These are phyloP conservation scores for Actenoides lindsayi DNA, from an alignment of 2,113 vertebrate genomes.

Conservation along the genomic window DNA sequence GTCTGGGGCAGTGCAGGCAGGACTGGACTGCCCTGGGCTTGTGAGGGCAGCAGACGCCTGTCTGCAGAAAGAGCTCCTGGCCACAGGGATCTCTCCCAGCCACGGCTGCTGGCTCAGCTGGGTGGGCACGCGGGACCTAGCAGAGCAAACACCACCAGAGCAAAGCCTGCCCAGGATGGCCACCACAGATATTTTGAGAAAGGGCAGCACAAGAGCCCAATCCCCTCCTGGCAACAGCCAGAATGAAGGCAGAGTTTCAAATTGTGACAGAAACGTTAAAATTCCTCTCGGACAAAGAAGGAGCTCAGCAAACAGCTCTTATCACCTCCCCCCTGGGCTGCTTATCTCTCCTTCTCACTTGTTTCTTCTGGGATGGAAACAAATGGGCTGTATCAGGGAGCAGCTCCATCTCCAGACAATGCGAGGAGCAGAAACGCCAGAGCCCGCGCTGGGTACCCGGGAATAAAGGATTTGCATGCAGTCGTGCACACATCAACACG, in stretches of 20 bases:
- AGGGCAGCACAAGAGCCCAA: not conserved
- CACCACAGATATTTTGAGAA: not conserved
- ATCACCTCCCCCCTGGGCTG: not conserved
- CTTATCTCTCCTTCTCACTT: slow-evolving; percentile 63
- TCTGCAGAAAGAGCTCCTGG: not conserved
- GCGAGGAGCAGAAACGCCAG: not conserved
- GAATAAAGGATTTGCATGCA: slow-evolving; percentile 44
- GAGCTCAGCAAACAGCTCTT: not conserved
- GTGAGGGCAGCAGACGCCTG: not conserved
- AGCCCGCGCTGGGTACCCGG: not conserved
- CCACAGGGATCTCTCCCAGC: not conserved
- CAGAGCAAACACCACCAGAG: not conserved
- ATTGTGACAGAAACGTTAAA: not conserved
- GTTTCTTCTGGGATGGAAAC: slow-evolving; percentile 49
- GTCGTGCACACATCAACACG: not conserved
- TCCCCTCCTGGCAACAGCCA: not conserved
- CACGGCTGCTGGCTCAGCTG: fast-evolving
- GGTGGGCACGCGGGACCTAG: not conserved
- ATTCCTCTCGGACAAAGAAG: slow-evolving; percentile 11
- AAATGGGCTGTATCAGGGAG: slow-evolving; percentile 30
- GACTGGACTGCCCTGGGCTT: not conserved
- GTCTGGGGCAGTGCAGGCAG: not conserved
- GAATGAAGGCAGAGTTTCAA: not conserved
- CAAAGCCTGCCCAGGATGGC: not conserved
- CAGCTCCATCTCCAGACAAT: slow-evolving; percentile 6